Conservation (phyloP, 1,140 invertebrate genomes). For the Cephus cinctus region DNA sequence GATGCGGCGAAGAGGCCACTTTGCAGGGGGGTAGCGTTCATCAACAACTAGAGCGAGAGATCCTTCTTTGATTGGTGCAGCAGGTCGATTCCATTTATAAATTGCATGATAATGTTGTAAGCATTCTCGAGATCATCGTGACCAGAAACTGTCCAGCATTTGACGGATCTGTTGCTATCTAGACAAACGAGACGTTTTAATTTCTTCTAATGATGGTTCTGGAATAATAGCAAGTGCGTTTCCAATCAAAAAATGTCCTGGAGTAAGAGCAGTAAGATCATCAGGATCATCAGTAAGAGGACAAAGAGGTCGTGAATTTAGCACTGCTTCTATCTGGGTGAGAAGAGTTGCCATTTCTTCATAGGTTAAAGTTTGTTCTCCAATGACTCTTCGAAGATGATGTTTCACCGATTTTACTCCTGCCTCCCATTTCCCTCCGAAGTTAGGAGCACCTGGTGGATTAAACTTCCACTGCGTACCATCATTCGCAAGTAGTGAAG, state of each 20-base stretch:
- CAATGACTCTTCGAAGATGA: too few species aligned
- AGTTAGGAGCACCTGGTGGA: not conserved
- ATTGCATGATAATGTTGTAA: constrained; percentile 7
- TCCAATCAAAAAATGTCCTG: constrained; percentile 37
- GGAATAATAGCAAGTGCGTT: constrained; percentile 17
- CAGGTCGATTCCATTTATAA: constrained; percentile 6
- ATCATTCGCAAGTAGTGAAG: not conserved
- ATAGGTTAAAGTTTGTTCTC: too few species aligned
- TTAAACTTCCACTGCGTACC: not conserved
- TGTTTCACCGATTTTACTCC: too few species aligned
- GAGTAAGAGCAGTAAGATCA: constrained; percentile 23
- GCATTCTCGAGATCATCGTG: not conserved
- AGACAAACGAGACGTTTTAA: not conserved
- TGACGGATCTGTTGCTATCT: constrained; percentile 2
- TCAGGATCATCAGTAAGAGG: not conserved
- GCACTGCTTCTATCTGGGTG: not conserved
- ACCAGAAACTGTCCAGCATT: constrained; percentile 5
- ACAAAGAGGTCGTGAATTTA: not conserved
- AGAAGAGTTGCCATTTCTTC: too few species aligned
- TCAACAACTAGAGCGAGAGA: constrained; percentile 16
- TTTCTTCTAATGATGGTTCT: not conserved
- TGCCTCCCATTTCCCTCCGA: constrained; percentile 6
- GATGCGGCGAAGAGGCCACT: constrained; percentile 11
- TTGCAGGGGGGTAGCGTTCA: constrained; percentile 11
- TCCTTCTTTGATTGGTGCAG: not conserved